phyloP scores from a whole-genome alignment of 2,888 invertebrate species.

The Archips crataeganus region DNA sequence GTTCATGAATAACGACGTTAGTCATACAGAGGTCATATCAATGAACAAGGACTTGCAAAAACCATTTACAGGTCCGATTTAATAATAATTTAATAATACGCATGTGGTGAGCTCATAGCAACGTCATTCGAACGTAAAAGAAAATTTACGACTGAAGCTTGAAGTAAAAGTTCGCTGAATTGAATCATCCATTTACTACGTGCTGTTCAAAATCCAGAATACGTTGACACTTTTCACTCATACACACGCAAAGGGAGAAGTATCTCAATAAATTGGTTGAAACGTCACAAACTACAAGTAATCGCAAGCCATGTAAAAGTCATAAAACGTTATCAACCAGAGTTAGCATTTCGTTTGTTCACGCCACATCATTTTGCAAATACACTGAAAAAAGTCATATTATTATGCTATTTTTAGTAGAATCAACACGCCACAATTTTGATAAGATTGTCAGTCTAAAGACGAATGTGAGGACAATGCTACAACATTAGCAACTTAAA shows the following conservation, averaged over 20 bases:
- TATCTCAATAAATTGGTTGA: neutral
- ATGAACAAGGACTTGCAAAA: neutral
- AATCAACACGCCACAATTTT: neutral
- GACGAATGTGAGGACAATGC: too few species aligned
- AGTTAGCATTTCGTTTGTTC: neutral
- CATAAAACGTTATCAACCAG: slow-evolving; percentile 26
- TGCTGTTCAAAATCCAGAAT: slow-evolving; percentile 6
- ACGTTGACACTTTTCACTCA: neutral
- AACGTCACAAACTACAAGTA: neutral
- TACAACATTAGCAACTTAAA: too few species aligned
- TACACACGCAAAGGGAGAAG: neutral
- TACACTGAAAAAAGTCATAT: neutral
- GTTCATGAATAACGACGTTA: neutral
- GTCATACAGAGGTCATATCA: slow-evolving; percentile 5
- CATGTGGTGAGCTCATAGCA: neutral
- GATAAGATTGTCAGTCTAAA: neutral
- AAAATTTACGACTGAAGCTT: neutral
- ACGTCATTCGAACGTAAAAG: neutral
- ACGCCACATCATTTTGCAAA: slow-evolving; percentile 4
- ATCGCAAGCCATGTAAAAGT: slow-evolving; percentile 6
- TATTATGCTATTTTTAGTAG: neutral
- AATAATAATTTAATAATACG: neutral
- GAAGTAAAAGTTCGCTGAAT: neutral
- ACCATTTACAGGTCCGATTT: neutral
- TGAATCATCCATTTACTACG: slow-evolving; percentile 9